Evolutionary conservation across 2,888 invertebrate species (phyloP).

Genomic region (Phasia obesa): DNA sequence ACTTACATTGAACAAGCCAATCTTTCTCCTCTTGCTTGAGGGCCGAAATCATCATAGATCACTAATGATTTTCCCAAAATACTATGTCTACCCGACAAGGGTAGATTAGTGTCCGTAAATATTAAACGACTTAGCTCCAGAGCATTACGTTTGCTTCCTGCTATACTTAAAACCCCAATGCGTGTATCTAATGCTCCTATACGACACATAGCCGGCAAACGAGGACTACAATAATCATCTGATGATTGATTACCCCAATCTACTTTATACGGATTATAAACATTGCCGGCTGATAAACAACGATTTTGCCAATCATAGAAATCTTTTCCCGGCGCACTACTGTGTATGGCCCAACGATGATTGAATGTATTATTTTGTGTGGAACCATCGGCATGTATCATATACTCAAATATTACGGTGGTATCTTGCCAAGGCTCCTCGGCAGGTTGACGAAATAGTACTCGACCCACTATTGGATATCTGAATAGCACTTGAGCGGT

Average conservation of each 20-base stretch:
- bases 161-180: conserved; percentile 88
- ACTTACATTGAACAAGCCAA: conserved; percentile 93
- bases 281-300: conserved; percentile 89
- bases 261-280: conserved; percentile 91
- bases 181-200: conserved; percentile 91
- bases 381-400: conserved; percentile 94
- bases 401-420: conserved; percentile 90
- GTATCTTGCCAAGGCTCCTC: conserved; percentile 93
- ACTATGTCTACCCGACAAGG: conserved; percentile 89
- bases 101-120: conserved; percentile 90
- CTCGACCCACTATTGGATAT: conserved; percentile 93
- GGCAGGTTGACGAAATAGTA: conserved; percentile 91
- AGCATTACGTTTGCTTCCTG: conserved; percentile 88
- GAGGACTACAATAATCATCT: conserved; percentile 84
- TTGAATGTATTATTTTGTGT: conserved; percentile 88
- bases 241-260: conserved; percentile 86
- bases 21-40: conserved; percentile 93
- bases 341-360: conserved; percentile 94
- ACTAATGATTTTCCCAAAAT: conserved; percentile 91
- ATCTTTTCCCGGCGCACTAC: conserved; percentile 90
- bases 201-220: conserved; percentile 86
- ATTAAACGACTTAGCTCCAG: conserved; percentile 87
- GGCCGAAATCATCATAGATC: conserved; percentile 93
- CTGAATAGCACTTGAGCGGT: conserved; percentile 92
- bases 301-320: conserved; percentile 95